Evolutionary conservation across 2,888 invertebrate genomes (phyloP), one percentile per base, ranked within the genome.

Genomic region (Nymphalis urticae): DNA sequence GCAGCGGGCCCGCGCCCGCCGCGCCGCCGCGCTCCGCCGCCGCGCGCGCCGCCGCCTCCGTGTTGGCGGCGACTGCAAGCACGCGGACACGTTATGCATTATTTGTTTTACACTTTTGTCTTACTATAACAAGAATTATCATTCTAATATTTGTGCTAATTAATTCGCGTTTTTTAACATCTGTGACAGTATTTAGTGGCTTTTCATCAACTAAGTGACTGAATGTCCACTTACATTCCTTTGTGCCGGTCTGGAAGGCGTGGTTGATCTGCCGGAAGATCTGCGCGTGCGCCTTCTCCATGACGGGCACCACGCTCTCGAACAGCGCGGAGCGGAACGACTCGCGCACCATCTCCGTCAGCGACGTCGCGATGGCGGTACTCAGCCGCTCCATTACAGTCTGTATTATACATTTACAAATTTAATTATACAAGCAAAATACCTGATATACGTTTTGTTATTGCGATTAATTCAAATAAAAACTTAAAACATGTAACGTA

Each of bases 241-340:
- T 96, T 9, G 98, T 97, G 65, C 99, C 99, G 74, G 94, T 94
- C 64, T 96, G 95, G 89, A 98, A 99, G 21, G 96, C 95, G 63
- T 97, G 96, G 84, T 98, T 97, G 68, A 99, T 94, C 88, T 99
- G 98, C 59, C 95, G 94, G 84, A 98, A 98, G 94, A 99, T 96
- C 81, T 95, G 95, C 79, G 96, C 95, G 77, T 97, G 97, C 66
- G 97, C 95, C 83, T 96, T 96, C 85, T 98, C 98, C 93, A 98
- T 96, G 48, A 96, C 95, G 4, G 98, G 98, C 79, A 98, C 93
- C 59, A 98, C 93, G 73, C 95, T 94, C 74, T 95, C 95, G 58
- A 95, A 93, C 82, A 98, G 95, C 36, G 96, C 94, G 66, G 97
- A 96, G 73, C 95, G 95, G 84, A 97, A 97, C 17, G 96, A 95